Conservation (phyloP, 2,888 invertebrate species). For the Amblyjoppa fuscipennis region DNA sequence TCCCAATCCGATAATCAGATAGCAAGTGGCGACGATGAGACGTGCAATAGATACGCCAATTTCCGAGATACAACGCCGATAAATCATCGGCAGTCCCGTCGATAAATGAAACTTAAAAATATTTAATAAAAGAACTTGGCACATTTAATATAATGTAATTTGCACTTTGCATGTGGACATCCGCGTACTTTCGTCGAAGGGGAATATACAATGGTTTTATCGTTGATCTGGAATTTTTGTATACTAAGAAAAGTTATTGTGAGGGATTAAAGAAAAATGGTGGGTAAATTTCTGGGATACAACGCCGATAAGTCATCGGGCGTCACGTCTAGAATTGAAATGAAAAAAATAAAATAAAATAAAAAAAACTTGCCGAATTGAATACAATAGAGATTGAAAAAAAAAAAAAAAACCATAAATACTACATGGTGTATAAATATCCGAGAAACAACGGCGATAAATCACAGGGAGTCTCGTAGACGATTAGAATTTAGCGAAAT, state of each 20-base stretch:
- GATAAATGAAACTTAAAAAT: not conserved
- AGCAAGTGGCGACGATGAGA: constrained; percentile 45
- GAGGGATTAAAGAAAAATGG: too few relatives aligned
- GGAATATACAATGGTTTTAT: not conserved
- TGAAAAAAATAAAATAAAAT: not conserved
- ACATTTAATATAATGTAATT: too few relatives aligned
- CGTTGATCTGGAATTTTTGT: too few relatives aligned
- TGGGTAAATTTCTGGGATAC: constrained; percentile 9
- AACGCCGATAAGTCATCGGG: constrained; percentile 3
- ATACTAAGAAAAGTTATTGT: too few relatives aligned
- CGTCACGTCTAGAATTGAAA: not conserved
- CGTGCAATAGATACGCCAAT: constrained; percentile 42
- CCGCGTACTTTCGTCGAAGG: too few relatives aligned
- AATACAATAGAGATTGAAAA: too few relatives aligned
- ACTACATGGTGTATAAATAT: not conserved
- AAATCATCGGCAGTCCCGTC: not conserved
- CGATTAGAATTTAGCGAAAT: not conserved
- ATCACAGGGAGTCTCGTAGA: not conserved
- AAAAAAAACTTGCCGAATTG: too few relatives aligned
- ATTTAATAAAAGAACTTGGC: too few relatives aligned
- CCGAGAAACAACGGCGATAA: constrained; percentile 26
- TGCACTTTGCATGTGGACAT: too few relatives aligned
- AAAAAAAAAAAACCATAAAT: too few relatives aligned
- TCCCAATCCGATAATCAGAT: constrained; percentile 62
- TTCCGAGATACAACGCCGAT: constrained; percentile 35